Base-by-base conservation (phyloP, 2,797 vertebrate genomes). In the Nannoperca obscura region DNA sequence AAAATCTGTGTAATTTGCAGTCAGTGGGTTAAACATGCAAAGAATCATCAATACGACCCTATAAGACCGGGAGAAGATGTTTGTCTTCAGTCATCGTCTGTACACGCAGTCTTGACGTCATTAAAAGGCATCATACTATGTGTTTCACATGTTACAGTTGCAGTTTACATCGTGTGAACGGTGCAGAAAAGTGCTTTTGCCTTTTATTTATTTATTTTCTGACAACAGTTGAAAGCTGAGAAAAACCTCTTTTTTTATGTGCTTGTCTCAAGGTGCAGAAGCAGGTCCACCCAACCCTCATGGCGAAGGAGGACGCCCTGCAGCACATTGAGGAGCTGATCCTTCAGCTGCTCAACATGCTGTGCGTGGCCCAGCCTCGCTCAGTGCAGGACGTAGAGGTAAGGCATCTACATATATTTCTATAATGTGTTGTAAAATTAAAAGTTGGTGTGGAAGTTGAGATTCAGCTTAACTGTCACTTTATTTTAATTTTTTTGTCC, bases 241-340 rank as follows among this genome's bases (percentile, higher is more conserved):
- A 1, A 49, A 72, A 67, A 50, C 7, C 12, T 15, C 55, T 30
- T 30, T 40, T 40, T 15, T 38, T 17, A 1, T 27, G 2, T 55
- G 4, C 67, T 9, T 78, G 50, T 52, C 44, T 82, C 20, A 8
- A 99, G 98, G 98, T 99, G 82, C 98, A 98, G 92, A 95, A 97
- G 78, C 98, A 99, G 95, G 98, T 99, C 71, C 98, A 99, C 85
- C 98, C 98, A 38, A 98, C 94, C 93, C 97, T 99, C 52, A 94
- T 94, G 20, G 97, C 98, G 40, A 98, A 98, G 93, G 98, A 99
- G 93, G 98, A 99, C 60, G 99, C 97, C 57, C 96, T 99, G 47
- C 97, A 97, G 89, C 97, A 99, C 90, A 98, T 99, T 49, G 98
- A 99, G 92, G 98, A 98, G 87, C 94, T 99, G 85, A 99, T 99